A percentile compares a stretch with the other conserved stretches of the same genome.
phyloP scores from a whole-genome alignment of 1,140 invertebrate species.

The Drosophila arizonae region DNA sequence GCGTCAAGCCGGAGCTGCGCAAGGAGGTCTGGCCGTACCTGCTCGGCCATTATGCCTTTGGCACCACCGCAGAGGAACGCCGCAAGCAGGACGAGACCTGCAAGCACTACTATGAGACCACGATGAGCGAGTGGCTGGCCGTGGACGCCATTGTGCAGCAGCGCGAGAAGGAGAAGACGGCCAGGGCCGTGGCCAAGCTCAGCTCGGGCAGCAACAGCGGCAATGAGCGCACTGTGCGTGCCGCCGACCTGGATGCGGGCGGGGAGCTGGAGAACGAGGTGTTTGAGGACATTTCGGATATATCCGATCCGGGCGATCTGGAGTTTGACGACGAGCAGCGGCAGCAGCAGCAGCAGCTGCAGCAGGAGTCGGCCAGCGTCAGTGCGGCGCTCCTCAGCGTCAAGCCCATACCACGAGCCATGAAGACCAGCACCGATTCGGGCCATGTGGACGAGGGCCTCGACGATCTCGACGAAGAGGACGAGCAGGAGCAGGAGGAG shows the following conservation, averaged over 20 bases:
- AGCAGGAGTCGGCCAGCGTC: slow-evolving; percentile 56
- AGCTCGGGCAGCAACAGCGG: slow-evolving; percentile 84
- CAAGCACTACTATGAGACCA: slow-evolving; percentile 91
- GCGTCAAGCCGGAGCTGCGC: slow-evolving; percentile 90
- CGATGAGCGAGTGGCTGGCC: slow-evolving; percentile 96
- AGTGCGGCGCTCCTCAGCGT: slow-evolving; percentile 56
- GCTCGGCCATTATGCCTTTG: slow-evolving; percentile 92
- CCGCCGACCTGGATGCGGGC: slow-evolving; percentile 60
- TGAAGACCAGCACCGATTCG: slow-evolving; percentile 83
- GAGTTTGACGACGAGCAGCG: slow-evolving; percentile 83
- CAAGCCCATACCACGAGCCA: slow-evolving; percentile 74
- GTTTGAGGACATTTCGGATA: slow-evolving; percentile 82
- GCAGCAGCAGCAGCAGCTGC: slow-evolving; percentile 82
- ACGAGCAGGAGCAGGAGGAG: slow-evolving; percentile 25
- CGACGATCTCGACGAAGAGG: slow-evolving; percentile 59
- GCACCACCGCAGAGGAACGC: slow-evolving; percentile 88
- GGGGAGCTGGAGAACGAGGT: slow-evolving; percentile 80
- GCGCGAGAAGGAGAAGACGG: slow-evolving; percentile 89
- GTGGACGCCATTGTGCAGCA: slow-evolving; percentile 96
- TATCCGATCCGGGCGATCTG: slow-evolving; percentile 78
- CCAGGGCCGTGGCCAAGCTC: slow-evolving; percentile 86
- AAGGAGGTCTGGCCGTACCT: slow-evolving; percentile 96
- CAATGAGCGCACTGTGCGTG: slow-evolving; percentile 67
- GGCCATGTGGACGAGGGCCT: slow-evolving; percentile 83
- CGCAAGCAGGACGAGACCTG: slow-evolving; percentile 87